Percentiles rank a stretch among this genome's conserved stretches.
phyloP scores from a whole-genome alignment of 2,797 vertebrate species.

The Hozukius guyotensis region DNA sequence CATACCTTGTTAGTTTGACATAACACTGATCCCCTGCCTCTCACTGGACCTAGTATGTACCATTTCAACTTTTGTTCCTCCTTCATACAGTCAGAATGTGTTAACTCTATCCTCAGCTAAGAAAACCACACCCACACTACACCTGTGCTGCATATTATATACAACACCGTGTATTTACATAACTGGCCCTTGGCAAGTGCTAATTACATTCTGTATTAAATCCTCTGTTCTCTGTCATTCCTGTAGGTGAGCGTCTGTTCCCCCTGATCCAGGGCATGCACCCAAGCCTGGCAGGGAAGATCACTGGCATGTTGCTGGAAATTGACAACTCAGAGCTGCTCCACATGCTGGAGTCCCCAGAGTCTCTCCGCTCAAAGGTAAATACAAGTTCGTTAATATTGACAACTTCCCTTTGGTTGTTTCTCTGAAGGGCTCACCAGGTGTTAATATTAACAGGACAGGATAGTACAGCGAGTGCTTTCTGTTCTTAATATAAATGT shows the following conservation, averaged over 20 bases:
- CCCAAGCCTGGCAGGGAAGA: conserved; percentile 95
- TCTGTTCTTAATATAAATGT: not conserved
- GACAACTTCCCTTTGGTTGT: not conserved
- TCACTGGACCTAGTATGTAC: not conserved
- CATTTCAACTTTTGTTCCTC: not conserved
- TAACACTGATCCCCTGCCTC: not conserved
- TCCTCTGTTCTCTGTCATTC: not conserved
- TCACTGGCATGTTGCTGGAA: conserved; percentile 98
- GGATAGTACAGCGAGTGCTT: not conserved
- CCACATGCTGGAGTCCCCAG: conserved; percentile 98
- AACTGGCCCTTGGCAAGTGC: not conserved
- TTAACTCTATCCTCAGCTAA: not conserved
- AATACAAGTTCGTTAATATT: conserved; percentile 10
- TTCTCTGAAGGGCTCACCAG: not conserved
- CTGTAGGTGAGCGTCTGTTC: conserved; percentile 94
- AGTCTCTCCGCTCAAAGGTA: conserved; percentile 98
- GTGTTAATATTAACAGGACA: not conserved
- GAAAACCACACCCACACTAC: not conserved
- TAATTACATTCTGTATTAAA: not conserved
- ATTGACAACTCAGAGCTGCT: conserved; percentile 99
- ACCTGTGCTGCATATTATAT: not conserved
- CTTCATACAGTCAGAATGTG: not conserved
- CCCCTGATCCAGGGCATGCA: conserved; percentile 98
- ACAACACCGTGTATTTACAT: not conserved
- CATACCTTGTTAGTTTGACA: not conserved